Conservation (phyloP, 2,113 vertebrate genomes). For the Aphyosemion australe region DNA sequence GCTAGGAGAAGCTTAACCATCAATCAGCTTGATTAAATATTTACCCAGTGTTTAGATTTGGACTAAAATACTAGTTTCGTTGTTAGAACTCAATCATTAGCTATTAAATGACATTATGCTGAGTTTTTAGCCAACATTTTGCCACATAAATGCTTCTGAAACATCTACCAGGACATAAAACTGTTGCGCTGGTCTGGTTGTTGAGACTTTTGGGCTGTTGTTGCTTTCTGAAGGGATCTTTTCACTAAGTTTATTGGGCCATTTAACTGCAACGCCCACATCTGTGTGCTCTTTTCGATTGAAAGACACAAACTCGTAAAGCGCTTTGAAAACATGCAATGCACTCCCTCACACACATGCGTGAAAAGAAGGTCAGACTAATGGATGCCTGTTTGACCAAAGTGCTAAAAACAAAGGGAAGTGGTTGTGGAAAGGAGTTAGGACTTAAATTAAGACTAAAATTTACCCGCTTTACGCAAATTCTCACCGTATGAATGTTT, state of each 20-base stretch:
- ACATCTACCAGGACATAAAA: slow-evolving; percentile 31
- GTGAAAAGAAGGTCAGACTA: slow-evolving; percentile 24
- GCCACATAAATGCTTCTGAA: not conserved
- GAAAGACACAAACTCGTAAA: slow-evolving; percentile 64
- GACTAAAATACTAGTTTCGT: slow-evolving; percentile 26
- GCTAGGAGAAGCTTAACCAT: slow-evolving; percentile 20
- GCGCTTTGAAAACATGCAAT: slow-evolving; percentile 29
- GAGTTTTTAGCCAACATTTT: not conserved
- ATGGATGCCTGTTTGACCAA: slow-evolving; percentile 21
- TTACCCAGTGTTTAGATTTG: slow-evolving; percentile 28
- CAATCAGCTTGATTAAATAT: slow-evolving; percentile 45
- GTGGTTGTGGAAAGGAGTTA: slow-evolving; percentile 19
- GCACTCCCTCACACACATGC: slow-evolving; percentile 25
- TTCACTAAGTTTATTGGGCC: slow-evolving; percentile 71
- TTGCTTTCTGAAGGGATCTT: slow-evolving; percentile 66
- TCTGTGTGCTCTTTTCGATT: slow-evolving; percentile 46
- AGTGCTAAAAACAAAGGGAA: slow-evolving; percentile 44
- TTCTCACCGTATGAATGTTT: slow-evolving; percentile 55
- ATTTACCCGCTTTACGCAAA: slow-evolving; percentile 29
- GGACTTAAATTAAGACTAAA: slow-evolving; percentile 31
- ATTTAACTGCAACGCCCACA: slow-evolving; percentile 63
- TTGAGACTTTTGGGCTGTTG: slow-evolving; percentile 45
- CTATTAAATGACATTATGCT: slow-evolving; percentile 29
- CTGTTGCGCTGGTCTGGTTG: slow-evolving; percentile 38
- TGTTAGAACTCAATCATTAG: slow-evolving; percentile 42